These are phyloP conservation scores for Motacilla alba DNA, from an alignment of 2,113 vertebrate genomes.

Conservation along the genomic window DNA sequence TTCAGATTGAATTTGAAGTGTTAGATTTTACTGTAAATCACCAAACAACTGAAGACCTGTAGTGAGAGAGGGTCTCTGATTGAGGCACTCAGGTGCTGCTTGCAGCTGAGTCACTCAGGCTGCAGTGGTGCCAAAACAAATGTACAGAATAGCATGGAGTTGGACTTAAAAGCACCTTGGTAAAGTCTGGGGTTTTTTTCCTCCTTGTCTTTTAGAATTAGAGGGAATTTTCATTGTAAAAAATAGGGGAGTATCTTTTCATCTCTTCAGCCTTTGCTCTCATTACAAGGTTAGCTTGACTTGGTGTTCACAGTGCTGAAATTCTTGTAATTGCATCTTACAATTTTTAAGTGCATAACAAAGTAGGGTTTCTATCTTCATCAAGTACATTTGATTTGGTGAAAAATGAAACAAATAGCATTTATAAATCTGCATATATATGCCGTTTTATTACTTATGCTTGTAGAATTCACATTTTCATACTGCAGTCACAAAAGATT, in stretches of 20 bases:
- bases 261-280: background rate
- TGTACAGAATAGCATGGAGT: fast-evolving
- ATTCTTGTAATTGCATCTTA: background rate
- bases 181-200: background rate
- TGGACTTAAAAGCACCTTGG: background rate
- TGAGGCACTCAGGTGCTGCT: background rate
- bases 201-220: background rate
- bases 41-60: background rate
- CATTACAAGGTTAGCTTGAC: background rate
- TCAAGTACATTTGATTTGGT: background rate
- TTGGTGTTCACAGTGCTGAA: background rate
- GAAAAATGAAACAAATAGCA: background rate
- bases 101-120: background rate
- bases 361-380: background rate
- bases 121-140: background rate
- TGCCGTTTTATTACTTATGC: background rate
- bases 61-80: background rate
- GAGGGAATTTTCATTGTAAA: background rate
- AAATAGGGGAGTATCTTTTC: background rate
- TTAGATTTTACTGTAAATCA: background rate
- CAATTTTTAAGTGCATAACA: background rate
- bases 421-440: background rate
- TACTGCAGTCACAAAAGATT: background rate
- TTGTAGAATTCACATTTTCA: background rate
- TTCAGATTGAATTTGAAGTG: background rate